A percentile compares a stretch with the other conserved stretches of the same genome.
Evolutionary conservation across 2,888 invertebrate genomes (phyloP).

Genomic region (Drosophila diplacantha): DNA sequence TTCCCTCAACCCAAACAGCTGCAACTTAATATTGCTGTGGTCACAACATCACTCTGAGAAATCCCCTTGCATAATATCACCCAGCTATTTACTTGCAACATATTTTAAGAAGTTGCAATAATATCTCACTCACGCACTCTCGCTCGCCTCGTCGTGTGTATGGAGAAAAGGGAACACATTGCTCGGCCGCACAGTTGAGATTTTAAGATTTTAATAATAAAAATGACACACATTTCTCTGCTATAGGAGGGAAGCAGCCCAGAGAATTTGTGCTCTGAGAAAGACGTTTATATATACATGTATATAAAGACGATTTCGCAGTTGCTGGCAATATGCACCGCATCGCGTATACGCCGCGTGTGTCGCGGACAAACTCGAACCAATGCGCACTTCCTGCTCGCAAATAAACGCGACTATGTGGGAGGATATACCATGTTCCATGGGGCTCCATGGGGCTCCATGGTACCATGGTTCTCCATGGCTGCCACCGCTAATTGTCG

Average conservation of each 20-base stretch:
- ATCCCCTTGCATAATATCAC: constrained; percentile 16
- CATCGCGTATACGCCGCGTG: constrained; percentile 66
- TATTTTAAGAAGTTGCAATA: constrained; percentile 20
- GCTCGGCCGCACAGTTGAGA: constrained; percentile 37
- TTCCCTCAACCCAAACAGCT: not conserved
- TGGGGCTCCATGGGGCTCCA: constrained; percentile 12
- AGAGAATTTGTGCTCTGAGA: constrained; percentile 5
- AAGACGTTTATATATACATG: constrained; percentile 17
- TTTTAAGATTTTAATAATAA: constrained; percentile 72
- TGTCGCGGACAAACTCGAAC: constrained; percentile 27
- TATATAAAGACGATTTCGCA: constrained; percentile 44
- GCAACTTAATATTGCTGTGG: not conserved
- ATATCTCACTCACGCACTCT: constrained; percentile 9
- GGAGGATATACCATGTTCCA: constrained; percentile 23
- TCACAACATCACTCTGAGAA: not conserved
- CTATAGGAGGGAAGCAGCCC: constrained; percentile 16
- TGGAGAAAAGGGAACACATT: constrained; percentile 25
- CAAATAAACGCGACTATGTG: constrained; percentile 54
- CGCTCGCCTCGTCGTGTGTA: not conserved
- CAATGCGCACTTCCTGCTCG: constrained; percentile 60
- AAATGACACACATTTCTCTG: constrained; percentile 64
- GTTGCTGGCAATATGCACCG: constrained; percentile 43
- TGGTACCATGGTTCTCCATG: constrained; percentile 17
- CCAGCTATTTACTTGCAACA: constrained; percentile 29
- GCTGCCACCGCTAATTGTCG: constrained; percentile 58